A percentile compares a stretch with the other conserved stretches of the same genome.
phyloP scores from a whole-genome alignment of 2,113 vertebrate genomes.

The Accipiter virgatus region DNA sequence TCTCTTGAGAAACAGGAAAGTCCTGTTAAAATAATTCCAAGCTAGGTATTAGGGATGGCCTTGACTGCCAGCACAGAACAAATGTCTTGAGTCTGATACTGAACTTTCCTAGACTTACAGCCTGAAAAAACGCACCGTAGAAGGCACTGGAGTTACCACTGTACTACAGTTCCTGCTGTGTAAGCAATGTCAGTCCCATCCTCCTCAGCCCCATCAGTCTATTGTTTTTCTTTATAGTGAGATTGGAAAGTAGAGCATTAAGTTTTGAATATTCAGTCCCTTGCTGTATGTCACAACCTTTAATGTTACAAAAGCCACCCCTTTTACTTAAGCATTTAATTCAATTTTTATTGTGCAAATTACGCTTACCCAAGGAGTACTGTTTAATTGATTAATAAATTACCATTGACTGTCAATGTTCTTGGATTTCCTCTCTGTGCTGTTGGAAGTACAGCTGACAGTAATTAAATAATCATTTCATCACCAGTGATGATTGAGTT shows the following conservation, averaged over 20 bases:
- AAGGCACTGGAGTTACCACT: neutral
- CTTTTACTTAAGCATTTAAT: conserved; percentile 63
- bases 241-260: neutral
- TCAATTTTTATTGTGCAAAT: conserved; percentile 70
- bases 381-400: conserved; percentile 75
- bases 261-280: neutral
- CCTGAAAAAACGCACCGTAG: rapidly evolving
- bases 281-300: neutral
- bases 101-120: neutral
- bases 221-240: neutral
- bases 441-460: conserved; percentile 71
- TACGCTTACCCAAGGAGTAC: conserved; percentile 68
- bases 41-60: neutral
- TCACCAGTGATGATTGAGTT: conserved; percentile 68
- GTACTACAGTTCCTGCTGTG: neutral
- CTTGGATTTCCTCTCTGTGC: conserved; percentile 59
- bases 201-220: neutral
- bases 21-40: neutral
- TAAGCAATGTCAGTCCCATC: neutral
- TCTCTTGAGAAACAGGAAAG: neutral
- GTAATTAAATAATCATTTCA: conserved; percentile 80
- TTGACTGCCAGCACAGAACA: neutral
- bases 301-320: conserved; percentile 15
- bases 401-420: conserved; percentile 60
- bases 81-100: neutral